Evolutionary conservation across 2,888 invertebrate genomes (phyloP).

Genomic region (Diachrysia chrysitis): DNA sequence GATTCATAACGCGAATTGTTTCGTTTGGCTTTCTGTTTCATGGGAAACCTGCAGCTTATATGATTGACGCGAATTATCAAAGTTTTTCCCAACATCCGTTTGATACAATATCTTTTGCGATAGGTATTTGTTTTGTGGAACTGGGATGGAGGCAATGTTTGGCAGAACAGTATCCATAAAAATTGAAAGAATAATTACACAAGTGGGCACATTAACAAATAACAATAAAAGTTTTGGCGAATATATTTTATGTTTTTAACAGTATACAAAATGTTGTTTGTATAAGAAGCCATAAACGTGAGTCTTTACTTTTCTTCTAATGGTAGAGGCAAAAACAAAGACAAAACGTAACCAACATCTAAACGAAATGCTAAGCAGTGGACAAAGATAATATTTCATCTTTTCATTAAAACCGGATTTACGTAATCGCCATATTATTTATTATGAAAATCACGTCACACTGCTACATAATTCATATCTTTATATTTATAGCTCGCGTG

Average conservation of each 20-base stretch:
- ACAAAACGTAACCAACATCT: not conserved
- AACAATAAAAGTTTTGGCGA: not conserved
- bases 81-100: conserved; percentile 19
- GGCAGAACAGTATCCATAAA: not conserved
- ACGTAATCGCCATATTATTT: conserved; percentile 24
- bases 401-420: conserved; percentile 22
- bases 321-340: too few species aligned
- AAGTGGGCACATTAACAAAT: too few species aligned
- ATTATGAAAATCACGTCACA: conserved; percentile 18
- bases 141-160: not conserved
- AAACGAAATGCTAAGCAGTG: conserved; percentile 9
- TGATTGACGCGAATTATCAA: conserved; percentile 36
- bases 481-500: conserved; percentile 32
- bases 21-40: conserved; percentile 26
- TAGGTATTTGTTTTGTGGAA: not conserved
- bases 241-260: not conserved
- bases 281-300: too few species aligned
- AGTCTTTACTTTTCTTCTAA: too few species aligned
- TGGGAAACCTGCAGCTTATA: conserved; percentile 38
- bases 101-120: not conserved
- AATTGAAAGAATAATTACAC: too few species aligned
- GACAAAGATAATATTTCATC: conserved; percentile 10
- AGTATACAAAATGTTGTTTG: too few species aligned
- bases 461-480: conserved; percentile 12
- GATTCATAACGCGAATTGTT: conserved; percentile 20